phyloP scores from a whole-genome alignment of 2,113 vertebrate species.

The Tinamus guttatus region DNA sequence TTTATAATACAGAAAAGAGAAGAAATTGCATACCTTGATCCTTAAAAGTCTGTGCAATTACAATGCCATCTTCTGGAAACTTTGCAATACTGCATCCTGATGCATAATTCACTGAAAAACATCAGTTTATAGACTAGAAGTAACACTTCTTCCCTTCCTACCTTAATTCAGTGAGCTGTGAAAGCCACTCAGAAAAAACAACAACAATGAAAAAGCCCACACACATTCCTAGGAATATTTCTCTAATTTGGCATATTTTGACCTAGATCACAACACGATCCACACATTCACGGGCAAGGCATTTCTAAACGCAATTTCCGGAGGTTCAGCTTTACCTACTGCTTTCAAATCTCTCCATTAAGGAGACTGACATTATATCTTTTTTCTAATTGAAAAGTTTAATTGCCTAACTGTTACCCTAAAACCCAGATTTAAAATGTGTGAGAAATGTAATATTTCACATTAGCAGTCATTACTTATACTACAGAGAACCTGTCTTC shows the following conservation, averaged over 20 bases:
- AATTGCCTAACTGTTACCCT: background rate
- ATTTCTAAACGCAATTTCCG: background rate
- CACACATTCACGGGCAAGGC: background rate
- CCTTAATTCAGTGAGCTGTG: background rate
- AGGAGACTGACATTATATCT: background rate
- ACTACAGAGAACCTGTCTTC: background rate
- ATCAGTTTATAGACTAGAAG: background rate
- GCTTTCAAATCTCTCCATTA: background rate
- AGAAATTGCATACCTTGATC: slow-evolving; percentile 89
- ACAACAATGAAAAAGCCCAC: background rate
- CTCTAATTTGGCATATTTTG: background rate
- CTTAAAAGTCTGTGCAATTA: slow-evolving; percentile 95
- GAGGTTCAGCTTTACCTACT: background rate
- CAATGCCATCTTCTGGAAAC: slow-evolving; percentile 95
- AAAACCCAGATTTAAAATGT: background rate
- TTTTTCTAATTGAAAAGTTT: background rate
- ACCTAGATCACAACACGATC: background rate
- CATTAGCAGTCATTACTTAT: background rate
- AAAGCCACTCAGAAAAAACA: background rate
- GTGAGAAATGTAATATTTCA: background rate
- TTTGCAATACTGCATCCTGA: slow-evolving; percentile 96
- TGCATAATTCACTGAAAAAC: slow-evolving; percentile 92
- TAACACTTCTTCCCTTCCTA: background rate
- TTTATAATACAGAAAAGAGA: background rate
- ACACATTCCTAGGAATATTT: background rate